Base-by-base conservation (phyloP, 1,140 invertebrate species). In the Wasmannia auropunctata region DNA sequence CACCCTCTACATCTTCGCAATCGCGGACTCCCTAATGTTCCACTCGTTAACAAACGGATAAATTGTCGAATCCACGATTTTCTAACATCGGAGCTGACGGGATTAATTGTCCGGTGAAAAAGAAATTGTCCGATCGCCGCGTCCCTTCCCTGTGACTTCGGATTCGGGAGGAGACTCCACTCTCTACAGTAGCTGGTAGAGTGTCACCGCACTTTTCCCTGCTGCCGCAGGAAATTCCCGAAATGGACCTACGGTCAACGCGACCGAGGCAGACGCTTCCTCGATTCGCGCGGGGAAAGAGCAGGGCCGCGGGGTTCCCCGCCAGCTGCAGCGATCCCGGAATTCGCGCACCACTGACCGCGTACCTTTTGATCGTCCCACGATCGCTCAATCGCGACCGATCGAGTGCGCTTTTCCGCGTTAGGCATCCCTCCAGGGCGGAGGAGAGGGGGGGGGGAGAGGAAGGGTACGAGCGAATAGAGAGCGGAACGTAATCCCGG, bases 351-450 rank as follows among this genome's bases (percentile, higher is more conserved):
- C 14, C 43, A 6, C 4, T 25, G 34, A 37, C 19, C 10, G 34
- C 28, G 51, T 22, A n/a, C 31, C 7, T 31, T 2, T 43, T 34
- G 81, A 77, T 49, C 34, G 25, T 46, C 19, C 1, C 19, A 28
- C 81, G 58, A 51, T 11, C 22, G 65, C 63, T 28, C 54, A 31
- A 74, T n/a, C 54, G 54, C 54, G 43, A 74, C 31, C 54, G 54
- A 22, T n/a, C 51, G 70, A 3, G 14, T 16, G 40, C 40, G 46
- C 28, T 37, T 51, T 60, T 7, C 28, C 72, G 14, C 49, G 34
- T 31, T 19, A 37, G 46, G 14, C 74, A 77, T 83, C 54, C 79
- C 79, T 74, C n/a, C 40, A 3, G 60, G 31, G 8, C 37, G 37
- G 4, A 40, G 22, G 19, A 19, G n/a, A n/a, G n/a, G n/a, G n/a